A percentile compares a stretch with the other conserved stretches of the same genome.
Evolutionary conservation across 2,888 invertebrate genomes (phyloP).

Genomic region (Drosophila mimica): DNA sequence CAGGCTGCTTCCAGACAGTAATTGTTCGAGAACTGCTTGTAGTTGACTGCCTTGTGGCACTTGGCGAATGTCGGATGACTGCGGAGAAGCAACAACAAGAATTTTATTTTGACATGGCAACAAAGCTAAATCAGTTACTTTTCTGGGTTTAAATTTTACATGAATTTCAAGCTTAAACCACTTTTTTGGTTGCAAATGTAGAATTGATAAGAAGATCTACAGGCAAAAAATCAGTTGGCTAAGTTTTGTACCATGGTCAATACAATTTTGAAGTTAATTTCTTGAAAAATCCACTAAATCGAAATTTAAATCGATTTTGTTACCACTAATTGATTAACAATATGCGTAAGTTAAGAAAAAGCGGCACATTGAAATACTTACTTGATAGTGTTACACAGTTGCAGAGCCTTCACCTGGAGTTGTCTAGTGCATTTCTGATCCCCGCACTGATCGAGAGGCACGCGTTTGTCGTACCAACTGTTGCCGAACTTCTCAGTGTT

Average conservation of each 20-base stretch:
- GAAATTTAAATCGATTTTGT: too few species aligned
- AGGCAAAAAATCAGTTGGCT: too few species aligned
- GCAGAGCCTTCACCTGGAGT: constrained; percentile 88
- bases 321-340: not conserved
- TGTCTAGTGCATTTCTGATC: constrained; percentile 88
- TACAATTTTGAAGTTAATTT: too few species aligned
- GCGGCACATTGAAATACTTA: constrained; percentile 83
- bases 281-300: too few species aligned
- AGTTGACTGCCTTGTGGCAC: constrained; percentile 88
- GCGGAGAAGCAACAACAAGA: constrained; percentile 18
- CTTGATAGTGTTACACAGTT: constrained; percentile 89
- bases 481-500: constrained; percentile 91
- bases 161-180: too few species aligned
- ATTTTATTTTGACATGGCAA: not conserved
- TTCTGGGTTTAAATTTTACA: too few species aligned
- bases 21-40: constrained; percentile 89
- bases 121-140: too few species aligned
- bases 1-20: constrained; percentile 91
- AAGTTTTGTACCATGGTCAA: too few species aligned
- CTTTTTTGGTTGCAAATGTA: too few species aligned
- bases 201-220: too few species aligned
- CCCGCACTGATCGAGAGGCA: constrained; percentile 86
- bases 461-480: constrained; percentile 88
- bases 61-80: constrained; percentile 88
- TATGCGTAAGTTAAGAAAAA: not conserved